These are phyloP conservation scores for Macropis europaea DNA, from an alignment of 2,888 invertebrate species.

Conservation along the genomic window DNA sequence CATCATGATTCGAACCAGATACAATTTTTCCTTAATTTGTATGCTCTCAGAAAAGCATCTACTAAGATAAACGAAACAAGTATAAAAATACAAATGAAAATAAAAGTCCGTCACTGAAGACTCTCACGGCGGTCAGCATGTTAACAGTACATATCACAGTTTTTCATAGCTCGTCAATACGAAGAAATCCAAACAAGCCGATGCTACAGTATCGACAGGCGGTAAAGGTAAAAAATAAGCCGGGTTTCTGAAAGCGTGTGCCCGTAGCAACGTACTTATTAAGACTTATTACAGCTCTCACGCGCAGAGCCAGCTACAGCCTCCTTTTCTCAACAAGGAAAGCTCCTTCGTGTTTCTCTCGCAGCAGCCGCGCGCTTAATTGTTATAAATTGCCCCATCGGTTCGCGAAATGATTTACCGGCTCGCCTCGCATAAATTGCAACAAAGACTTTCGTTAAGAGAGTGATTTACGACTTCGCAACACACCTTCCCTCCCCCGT, in stretches of 20 bases:
- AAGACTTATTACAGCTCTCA: conserved; percentile 64
- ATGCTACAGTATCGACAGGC: too few species aligned
- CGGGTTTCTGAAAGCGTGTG: conserved; percentile 32
- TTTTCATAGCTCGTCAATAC: too few species aligned
- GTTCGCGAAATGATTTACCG: conserved; percentile 77
- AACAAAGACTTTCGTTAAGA: conserved; percentile 78
- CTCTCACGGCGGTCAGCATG: too few species aligned
- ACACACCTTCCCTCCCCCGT: conserved; percentile 54
- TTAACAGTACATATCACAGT: too few species aligned
- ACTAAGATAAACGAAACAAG: too few species aligned
- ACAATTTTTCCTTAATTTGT: too few species aligned
- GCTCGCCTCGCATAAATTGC: conserved; percentile 74
- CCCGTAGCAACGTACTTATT: conserved; percentile 59
- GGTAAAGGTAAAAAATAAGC: not conserved
- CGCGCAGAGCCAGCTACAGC: conserved; percentile 45
- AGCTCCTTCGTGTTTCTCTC: conserved; percentile 41
- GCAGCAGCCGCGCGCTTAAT: conserved; percentile 66
- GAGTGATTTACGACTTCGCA: conserved; percentile 75
- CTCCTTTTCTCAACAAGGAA: conserved; percentile 61
- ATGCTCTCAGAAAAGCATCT: too few species aligned
- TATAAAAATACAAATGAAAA: too few species aligned
- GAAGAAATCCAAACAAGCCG: too few species aligned
- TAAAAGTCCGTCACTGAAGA: too few species aligned
- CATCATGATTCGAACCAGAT: too few species aligned
- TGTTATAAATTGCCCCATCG: conserved; percentile 78